Percentiles rank a stretch among this genome's conserved stretches.
Conservation (phyloP, 2,888 invertebrate genomes). For the Acrobasis consociella region DNA sequence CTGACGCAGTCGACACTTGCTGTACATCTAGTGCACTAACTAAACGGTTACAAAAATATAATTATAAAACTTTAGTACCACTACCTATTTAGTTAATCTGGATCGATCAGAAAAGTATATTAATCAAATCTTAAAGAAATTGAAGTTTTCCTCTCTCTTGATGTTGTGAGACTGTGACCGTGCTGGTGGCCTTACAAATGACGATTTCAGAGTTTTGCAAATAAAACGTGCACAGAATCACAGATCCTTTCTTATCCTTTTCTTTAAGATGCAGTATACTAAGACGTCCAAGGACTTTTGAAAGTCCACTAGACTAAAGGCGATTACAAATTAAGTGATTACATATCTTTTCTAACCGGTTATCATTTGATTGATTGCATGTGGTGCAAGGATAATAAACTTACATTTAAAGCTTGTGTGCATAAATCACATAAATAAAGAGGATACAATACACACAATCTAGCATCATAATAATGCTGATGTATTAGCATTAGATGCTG, state of each 20-base stretch:
- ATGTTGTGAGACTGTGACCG: no score
- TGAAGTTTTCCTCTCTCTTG: no score
- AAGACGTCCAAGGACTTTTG: conserved; percentile 24
- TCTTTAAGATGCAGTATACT: not conserved
- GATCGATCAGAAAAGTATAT: no score
- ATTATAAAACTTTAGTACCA: not conserved
- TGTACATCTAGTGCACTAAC: no score
- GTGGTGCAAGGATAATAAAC: not conserved
- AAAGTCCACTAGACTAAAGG: conserved; percentile 16
- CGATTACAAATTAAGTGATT: conserved; percentile 17
- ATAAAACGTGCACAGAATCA: conserved; percentile 5
- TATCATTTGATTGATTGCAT: not conserved
- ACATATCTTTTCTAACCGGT: conserved; percentile 3
- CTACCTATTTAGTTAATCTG: no score
- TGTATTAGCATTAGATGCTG: not conserved
- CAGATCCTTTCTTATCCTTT: not conserved
- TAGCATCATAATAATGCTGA: not conserved
- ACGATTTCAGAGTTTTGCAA: conserved; percentile 7
- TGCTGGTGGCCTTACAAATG: no score
- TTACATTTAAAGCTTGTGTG: not conserved
- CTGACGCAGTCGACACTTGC: no score
- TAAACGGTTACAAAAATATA: not conserved
- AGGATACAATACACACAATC: not conserved
- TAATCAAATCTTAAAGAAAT: no score
- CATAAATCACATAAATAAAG: not conserved